phyloP scores from a whole-genome alignment of 1,140 invertebrate species.

The Chymomyza costata region DNA sequence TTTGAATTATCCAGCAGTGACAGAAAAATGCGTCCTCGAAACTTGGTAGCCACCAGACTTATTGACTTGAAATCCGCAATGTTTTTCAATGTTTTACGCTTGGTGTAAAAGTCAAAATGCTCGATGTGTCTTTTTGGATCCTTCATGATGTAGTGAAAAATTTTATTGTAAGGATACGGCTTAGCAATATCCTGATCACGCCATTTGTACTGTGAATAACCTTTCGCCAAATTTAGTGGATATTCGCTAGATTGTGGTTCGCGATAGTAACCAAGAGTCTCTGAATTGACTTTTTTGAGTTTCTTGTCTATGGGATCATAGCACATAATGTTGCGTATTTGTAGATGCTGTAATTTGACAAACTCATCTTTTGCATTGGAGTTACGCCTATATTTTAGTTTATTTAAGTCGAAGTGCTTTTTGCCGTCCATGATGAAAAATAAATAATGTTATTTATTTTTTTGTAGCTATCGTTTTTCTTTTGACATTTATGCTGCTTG shows the following conservation, averaged over 20 bases:
- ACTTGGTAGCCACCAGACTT: constrained; percentile 1
- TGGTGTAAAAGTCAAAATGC: constrained; percentile 11
- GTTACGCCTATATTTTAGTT: too few species aligned
- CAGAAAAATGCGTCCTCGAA: constrained; percentile 18
- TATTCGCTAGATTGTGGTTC: constrained; percentile 5
- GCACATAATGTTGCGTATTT: too few species aligned
- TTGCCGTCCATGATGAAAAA: too few species aligned
- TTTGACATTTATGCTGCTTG: too few species aligned
- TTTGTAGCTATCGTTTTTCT: too few species aligned
- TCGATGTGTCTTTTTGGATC: background rate
- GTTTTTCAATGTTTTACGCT: constrained; percentile 4
- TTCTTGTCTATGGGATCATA: too few species aligned
- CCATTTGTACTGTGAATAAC: background rate
- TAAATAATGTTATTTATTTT: too few species aligned
- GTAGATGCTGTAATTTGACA: too few species aligned
- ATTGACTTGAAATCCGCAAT: background rate
- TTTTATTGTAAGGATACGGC: constrained; percentile 7
- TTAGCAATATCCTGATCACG: background rate
- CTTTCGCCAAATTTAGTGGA: constrained; percentile 14
- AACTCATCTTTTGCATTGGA: too few species aligned
- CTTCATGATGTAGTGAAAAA: constrained; percentile 8
- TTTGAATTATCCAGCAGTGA: too few species aligned
- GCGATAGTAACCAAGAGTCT: constrained; percentile 10
- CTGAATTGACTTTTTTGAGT: too few species aligned
- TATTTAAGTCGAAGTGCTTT: too few species aligned